Base-by-base conservation (phyloP, 2,113 vertebrate genomes). In the Brachyhypopomus gauderio region DNA sequence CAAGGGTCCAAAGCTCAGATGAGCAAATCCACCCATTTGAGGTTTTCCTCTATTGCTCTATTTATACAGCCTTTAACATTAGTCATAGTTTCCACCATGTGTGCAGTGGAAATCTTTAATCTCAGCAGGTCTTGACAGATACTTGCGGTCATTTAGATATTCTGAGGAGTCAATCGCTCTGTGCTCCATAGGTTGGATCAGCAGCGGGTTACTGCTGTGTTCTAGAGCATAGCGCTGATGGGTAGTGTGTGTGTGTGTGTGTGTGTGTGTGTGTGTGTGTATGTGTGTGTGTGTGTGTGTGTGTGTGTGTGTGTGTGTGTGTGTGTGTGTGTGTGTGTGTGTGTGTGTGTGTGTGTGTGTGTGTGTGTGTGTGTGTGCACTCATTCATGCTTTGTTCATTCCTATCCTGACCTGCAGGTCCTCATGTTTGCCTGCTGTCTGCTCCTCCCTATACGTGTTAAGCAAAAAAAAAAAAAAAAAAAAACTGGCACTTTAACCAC, bases 21-120 rank as follows among this genome's bases (percentile, higher is more conserved):
- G 74, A 38, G 27, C 58, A n/a, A 58, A 30, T 19, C 17, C 25
- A 81, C 84, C 69, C 83, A 83, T 77, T 70, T 69, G 83, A 60
- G n/a, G 72, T 30, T 52, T 56, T 67, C 69, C 19, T 16, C 71
- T 82, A 67, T 45, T 75, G 17, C 14, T 70, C 30, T 78, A 48
- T 85, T 30, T 80, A 41, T 69, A 64, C 20, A 66, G 45, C 45
- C 45, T 77, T 52, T 56, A 14, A 52, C 25, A 66, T 78, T 27
- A 60, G 38, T 4, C 22, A 11, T 59, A 25, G 14, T 70, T 38
- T 78, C 8, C 23, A 58, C 3, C 48, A 77, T 12, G n/a, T 63
- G 41, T 55, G n/a, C n/a, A 69, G 22, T 17, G 20, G 12, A 67
- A 22, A 0, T 1, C 5, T 52, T 38, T 34, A 16, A 17, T n/a